These are phyloP conservation scores for Threskiornis aethiopicus DNA, from an alignment of 2,797 vertebrate species.

Conservation along the genomic window DNA sequence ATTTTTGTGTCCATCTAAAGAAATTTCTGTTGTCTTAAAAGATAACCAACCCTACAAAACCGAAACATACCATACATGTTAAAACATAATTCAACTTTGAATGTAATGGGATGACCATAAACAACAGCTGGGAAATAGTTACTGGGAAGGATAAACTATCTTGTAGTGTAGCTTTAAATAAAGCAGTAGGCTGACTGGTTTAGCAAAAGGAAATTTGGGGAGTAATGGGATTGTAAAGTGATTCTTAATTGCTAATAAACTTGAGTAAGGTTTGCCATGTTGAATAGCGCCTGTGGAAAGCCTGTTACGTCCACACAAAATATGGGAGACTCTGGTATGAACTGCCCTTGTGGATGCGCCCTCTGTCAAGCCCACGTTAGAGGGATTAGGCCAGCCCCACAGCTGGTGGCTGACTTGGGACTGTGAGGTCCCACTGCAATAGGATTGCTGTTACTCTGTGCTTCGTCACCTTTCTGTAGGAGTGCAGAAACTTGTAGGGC, in stretches of 20 bases:
- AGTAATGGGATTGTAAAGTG: not conserved
- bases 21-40: not conserved
- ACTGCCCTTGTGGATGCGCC: not conserved
- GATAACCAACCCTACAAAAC: not conserved
- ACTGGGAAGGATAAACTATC: not conserved
- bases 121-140: not conserved
- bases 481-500: not conserved
- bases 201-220: not conserved
- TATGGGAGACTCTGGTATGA: not conserved
- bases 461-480: not conserved
- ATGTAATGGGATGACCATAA: not conserved
- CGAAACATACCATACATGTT: not conserved
- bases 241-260: not conserved
- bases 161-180: not conserved
- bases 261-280: not conserved
- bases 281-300: not conserved
- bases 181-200: not conserved
- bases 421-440: not conserved
- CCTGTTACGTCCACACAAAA: not conserved
- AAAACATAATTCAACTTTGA: not conserved
- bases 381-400: not conserved
- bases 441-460: not conserved
- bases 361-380: rapidly evolving
- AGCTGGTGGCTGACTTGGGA: not conserved
- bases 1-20: not conserved